A percentile compares a stretch with the other conserved stretches of the same genome.
Conservation (phyloP, 2,797 vertebrate genomes). For the Sebastes vulpes region DNA sequence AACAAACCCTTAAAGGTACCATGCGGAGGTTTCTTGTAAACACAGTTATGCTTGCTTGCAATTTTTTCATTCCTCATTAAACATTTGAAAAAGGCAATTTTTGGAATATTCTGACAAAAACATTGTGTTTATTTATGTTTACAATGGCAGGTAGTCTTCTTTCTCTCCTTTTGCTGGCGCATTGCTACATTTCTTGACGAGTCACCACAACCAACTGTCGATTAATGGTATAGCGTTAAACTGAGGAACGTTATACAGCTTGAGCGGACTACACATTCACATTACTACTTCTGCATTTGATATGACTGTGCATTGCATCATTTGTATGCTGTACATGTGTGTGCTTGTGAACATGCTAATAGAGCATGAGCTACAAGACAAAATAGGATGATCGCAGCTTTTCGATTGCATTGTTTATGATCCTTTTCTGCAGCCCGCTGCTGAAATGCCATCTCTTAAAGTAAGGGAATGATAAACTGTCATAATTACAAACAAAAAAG, state of each 20-base stretch:
- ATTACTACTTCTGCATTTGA: not conserved
- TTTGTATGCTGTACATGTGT: not conserved
- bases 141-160: not conserved
- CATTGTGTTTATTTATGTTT: not conserved
- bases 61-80: not conserved
- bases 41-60: no score
- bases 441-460: not conserved
- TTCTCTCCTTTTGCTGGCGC: not conserved
- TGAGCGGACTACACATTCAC: not conserved
- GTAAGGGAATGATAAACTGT: constrained; percentile 21
- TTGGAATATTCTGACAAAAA: not conserved
- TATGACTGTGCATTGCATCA: not conserved
- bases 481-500: constrained; percentile 23
- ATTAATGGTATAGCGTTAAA: not conserved
- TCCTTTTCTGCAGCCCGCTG: not conserved
- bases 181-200: not conserved
- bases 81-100: not conserved
- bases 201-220: not conserved
- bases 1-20: not conserved
- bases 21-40: not conserved
- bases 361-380: not conserved
- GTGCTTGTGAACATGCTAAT: not conserved
- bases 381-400: not conserved
- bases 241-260: not conserved
- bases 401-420: not conserved